Evolutionary conservation across 2,797 vertebrate species (phyloP), one percentile per base, ranked within the genome.

Genomic region (Leuciscus waleckii): DNA sequence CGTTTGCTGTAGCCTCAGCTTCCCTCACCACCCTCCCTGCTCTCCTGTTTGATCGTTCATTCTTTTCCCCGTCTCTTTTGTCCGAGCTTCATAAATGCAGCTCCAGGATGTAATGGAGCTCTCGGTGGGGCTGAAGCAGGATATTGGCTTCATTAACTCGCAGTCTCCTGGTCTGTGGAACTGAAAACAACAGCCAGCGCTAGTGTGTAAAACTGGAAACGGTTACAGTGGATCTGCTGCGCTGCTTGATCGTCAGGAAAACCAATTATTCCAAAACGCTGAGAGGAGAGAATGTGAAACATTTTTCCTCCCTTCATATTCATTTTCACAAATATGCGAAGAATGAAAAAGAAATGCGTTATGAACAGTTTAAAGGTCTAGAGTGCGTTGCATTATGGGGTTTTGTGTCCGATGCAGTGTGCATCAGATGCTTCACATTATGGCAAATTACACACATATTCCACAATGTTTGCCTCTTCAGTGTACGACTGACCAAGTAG

Each of bases 81-180:
- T 75, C 56, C 32, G 68, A 29, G 69, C 54, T 61, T 73, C 32
- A 61, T 46, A 71, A 73, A 73, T 23, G 19, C 11, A 46, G 54
- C 19, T 63, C 51, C 17, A 61, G 61, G 58, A 51, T 75, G 81
- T 82, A 73, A 82, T 61, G 23, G 43, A 83, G 56, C 71, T 75
- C 71, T 75, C 81, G 23, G 39, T 37, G 70, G 70, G 49, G 81
- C 81, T 63, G 81, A 82, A 74, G 71, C 71, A 29, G 81, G 8
- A 67, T 65, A 26, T 49, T 51, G 43, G 58, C 58, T 67, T 83
- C 81, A 82, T 82, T 67, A 75, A 51, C 32, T 65, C 29, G 7
- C 81, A 75, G 41, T 75, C 58, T 76, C 46, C 21, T 35, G 43
- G 14, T 75, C 29, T 51, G 81, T 46, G 68, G 29, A n/a, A 14